Percentiles rank a stretch among this genome's conserved stretches.
phyloP scores from a whole-genome alignment of 2,797 vertebrate species.

The Takifugu ocellatus region DNA sequence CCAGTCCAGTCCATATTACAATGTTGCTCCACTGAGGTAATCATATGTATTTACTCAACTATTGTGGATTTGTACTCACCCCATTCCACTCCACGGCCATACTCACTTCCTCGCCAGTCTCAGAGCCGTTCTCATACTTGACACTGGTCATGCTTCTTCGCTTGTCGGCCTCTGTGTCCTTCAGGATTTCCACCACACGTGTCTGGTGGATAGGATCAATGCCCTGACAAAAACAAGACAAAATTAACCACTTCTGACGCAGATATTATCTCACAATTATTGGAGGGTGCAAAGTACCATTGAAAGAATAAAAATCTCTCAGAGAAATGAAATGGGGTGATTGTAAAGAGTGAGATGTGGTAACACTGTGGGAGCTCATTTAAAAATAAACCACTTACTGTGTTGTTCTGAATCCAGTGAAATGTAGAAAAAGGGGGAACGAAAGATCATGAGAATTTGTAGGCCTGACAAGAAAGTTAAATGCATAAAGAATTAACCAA shows the following conservation, averaged over 20 bases:
- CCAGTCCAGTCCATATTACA: slow-evolving; percentile 30
- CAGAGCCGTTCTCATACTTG: slow-evolving; percentile 90
- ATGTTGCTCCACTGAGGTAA: slow-evolving; percentile 38
- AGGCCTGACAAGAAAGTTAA: slow-evolving; percentile 21
- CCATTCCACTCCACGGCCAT: slow-evolving; percentile 98
- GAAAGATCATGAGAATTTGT: slow-evolving; percentile 63
- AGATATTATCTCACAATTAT: not conserved
- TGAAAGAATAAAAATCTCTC: not conserved
- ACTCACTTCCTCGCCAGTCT: slow-evolving; percentile 95
- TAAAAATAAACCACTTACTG: slow-evolving; percentile 77
- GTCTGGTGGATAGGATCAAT: slow-evolving; percentile 94
- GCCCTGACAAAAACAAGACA: slow-evolving; percentile 73
- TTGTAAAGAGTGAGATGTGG: slow-evolving; percentile 40
- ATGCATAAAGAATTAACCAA: slow-evolving; percentile 12
- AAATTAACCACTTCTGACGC: slow-evolving; percentile 1
- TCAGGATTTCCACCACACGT: slow-evolving; percentile 94
- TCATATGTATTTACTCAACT: slow-evolving; percentile 29
- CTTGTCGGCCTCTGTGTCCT: slow-evolving; percentile 83
- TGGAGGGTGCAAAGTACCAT: slow-evolving; percentile 32
- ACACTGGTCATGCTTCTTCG: slow-evolving; percentile 85
- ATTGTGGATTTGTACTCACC: slow-evolving; percentile 93
- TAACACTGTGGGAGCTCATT: slow-evolving; percentile 43
- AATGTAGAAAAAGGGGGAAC: slow-evolving; percentile 64
- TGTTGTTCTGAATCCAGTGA: slow-evolving; percentile 79
- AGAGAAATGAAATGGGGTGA: slow-evolving; percentile 44